A percentile compares a stretch with the other conserved stretches of the same genome.
Conservation (phyloP, 2,888 invertebrate genomes). For the Calliphora vomitoria region DNA sequence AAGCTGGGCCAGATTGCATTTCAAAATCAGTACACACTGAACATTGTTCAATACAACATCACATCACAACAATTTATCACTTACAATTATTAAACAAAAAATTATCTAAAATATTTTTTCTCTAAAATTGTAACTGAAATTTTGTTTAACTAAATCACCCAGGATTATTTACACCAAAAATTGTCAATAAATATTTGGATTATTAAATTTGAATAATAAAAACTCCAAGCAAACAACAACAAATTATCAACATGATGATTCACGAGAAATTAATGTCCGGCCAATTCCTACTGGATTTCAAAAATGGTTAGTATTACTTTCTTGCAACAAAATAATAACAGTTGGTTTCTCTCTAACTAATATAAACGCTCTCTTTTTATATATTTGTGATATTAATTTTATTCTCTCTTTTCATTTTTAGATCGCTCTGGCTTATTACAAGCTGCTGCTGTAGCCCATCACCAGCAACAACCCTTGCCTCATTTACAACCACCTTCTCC, state of each 20-base stretch:
- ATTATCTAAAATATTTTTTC: conserved; percentile 7
- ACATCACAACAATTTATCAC: conserved; percentile 6
- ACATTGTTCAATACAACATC: conserved; percentile 71
- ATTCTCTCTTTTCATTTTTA: conserved; percentile 61
- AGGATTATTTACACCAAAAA: neutral
- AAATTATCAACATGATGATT: conserved; percentile 79
- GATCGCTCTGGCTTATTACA: conserved; percentile 77
- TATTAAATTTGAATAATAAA: conserved; percentile 30
- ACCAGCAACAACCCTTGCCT: conserved; percentile 71
- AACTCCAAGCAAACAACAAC: neutral
- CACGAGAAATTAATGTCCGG: conserved; percentile 82
- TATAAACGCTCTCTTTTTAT: neutral
- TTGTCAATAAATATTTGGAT: conserved; percentile 65
- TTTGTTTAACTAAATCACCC: neutral
- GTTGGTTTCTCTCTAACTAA: neutral
- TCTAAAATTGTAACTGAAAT: conserved; percentile 9
- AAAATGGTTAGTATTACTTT: conserved; percentile 80
- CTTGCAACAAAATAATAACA: neutral
- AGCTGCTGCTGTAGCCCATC: conserved; percentile 71
- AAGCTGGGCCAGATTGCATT: conserved; percentile 74
- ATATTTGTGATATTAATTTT: neutral
- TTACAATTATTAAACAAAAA: neutral
- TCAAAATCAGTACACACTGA: conserved; percentile 79
- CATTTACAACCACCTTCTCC: conserved; percentile 75
- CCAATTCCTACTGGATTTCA: conserved; percentile 81